Conservation (phyloP, 2,113 vertebrate species). For the Poecilia latipinna region DNA sequence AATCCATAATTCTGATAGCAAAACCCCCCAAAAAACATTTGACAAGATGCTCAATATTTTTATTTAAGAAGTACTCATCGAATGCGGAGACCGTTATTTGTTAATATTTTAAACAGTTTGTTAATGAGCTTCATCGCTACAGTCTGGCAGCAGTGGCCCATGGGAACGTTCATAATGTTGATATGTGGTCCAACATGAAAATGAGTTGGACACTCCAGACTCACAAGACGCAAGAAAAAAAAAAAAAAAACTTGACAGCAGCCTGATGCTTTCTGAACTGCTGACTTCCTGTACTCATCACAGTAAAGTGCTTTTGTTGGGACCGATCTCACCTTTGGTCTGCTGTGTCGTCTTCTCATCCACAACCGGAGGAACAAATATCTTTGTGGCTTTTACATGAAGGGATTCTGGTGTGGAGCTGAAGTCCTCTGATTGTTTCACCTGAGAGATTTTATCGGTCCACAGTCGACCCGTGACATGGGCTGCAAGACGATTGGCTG, state of each 20-base stretch:
- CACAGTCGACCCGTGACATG: slow-evolving; percentile 87
- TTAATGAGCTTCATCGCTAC: too few species aligned
- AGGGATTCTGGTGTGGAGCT: not conserved
- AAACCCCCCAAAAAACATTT: too few species aligned
- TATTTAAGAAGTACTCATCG: too few species aligned
- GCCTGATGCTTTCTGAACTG: not conserved
- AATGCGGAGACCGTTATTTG: too few species aligned
- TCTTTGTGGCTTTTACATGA: not conserved
- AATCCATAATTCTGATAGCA: too few species aligned
- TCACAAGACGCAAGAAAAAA: too few species aligned
- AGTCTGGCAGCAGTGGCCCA: too few species aligned
- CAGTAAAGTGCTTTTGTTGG: not conserved
- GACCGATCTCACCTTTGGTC: slow-evolving; percentile 30
- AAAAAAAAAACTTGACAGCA: not conserved
- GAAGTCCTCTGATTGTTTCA: not conserved
- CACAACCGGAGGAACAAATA: not conserved
- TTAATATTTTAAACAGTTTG: too few species aligned
- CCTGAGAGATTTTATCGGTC: slow-evolving; percentile 45
- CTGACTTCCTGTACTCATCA: not conserved
- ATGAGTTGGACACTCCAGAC: too few species aligned
- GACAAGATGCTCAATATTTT: too few species aligned
- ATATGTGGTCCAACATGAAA: too few species aligned
- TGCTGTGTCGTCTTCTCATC: not conserved
- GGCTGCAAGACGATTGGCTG: slow-evolving; percentile 91
- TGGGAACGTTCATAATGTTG: too few species aligned